Percentiles rank a stretch among this genome's conserved stretches.
These are phyloP conservation scores for Ennomos erosarius DNA, from an alignment of 2,888 invertebrate species.

Conservation along the genomic window DNA sequence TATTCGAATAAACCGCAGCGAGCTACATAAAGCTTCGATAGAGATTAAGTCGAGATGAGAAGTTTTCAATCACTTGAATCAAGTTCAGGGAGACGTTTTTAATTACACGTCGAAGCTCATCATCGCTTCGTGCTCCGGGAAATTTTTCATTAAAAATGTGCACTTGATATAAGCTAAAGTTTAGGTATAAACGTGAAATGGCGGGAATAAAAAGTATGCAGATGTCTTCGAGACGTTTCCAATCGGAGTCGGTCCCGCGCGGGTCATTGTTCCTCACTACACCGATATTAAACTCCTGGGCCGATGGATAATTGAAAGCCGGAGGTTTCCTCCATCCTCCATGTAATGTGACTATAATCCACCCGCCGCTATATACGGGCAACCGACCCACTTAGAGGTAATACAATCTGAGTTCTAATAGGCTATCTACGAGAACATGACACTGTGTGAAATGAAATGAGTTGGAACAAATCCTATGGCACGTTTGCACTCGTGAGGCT, in stretches of 20 bases:
- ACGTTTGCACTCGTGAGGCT: conserved; percentile 2
- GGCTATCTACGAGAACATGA: neutral
- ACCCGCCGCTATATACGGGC: too few species aligned
- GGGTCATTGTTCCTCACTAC: conserved; percentile 8
- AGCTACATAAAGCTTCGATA: too few species aligned
- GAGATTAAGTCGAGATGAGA: neutral
- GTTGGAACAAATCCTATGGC: conserved; percentile 18
- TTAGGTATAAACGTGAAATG: neutral
- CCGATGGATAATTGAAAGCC: conserved; percentile 1
- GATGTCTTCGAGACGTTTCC: conserved; percentile 8
- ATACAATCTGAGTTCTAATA: conserved; percentile 3
- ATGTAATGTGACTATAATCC: too few species aligned
- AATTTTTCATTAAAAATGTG: conserved; percentile 13
- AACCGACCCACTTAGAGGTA: neutral
- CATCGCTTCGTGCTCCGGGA: conserved; percentile 6
- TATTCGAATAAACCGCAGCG: too few species aligned
- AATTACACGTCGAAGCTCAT: conserved; percentile 4
- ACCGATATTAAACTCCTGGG: too few species aligned
- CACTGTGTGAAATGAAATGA: conserved; percentile 21
- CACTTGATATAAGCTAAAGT: conserved; percentile 10
- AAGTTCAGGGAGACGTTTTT: neutral
- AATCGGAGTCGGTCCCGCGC: neutral
- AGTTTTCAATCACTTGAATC: conserved; percentile 1
- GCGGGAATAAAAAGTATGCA: neutral
- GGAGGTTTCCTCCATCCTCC: too few species aligned